phyloP scores from a whole-genome alignment of 1,140 invertebrate species.

The Orchesella cincta region DNA sequence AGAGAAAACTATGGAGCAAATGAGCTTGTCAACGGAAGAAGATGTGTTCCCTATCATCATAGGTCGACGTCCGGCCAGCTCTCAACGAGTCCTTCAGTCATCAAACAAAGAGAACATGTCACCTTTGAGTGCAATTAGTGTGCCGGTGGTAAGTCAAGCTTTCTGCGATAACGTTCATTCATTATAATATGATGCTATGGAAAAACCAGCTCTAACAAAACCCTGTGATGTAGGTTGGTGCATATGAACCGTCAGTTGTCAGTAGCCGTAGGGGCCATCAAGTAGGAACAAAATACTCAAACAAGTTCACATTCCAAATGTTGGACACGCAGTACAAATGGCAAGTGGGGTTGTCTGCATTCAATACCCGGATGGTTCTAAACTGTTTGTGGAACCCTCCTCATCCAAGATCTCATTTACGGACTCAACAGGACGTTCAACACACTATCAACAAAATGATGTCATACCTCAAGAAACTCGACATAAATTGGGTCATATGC shows the following conservation, averaged over 20 bases:
- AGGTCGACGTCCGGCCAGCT: not conserved
- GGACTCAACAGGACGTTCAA: slow-evolving; percentile 20
- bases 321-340: slow-evolving; percentile 58
- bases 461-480: slow-evolving; percentile 35
- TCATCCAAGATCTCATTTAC: slow-evolving; percentile 32
- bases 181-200: no score
- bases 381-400: slow-evolving; percentile 54
- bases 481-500: slow-evolving; percentile 44
- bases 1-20: not conserved
- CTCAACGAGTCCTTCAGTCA: not conserved
- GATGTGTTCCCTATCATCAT: not conserved
- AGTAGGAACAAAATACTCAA: slow-evolving; percentile 37
- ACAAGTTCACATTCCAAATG: slow-evolving; percentile 54
- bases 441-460: slow-evolving; percentile 43
- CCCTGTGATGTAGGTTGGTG: slow-evolving; percentile 34
- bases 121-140: not conserved
- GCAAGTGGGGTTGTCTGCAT: slow-evolving; percentile 60
- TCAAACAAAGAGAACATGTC: not conserved
- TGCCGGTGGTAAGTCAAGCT: no score
- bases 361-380: slow-evolving; percentile 60
- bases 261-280: slow-evolving; percentile 37
- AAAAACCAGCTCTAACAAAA: not conserved
- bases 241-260: slow-evolving; percentile 41
- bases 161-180: no score
- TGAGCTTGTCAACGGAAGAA: not conserved